These are phyloP conservation scores for Platyscelio sp. DNA, from an alignment of 2,888 invertebrate species.

Conservation along the genomic window DNA sequence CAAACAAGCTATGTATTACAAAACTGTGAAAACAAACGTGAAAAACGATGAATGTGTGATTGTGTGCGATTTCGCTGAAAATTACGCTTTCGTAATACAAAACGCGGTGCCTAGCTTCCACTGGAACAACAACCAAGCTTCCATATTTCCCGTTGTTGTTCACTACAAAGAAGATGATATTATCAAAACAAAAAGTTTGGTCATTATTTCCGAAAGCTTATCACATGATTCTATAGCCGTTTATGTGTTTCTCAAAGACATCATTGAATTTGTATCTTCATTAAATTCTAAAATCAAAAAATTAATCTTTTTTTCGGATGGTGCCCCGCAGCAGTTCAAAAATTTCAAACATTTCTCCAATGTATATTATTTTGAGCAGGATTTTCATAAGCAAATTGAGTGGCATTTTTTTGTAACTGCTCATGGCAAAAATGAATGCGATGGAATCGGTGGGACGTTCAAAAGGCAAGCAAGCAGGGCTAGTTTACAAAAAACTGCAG, in stretches of 20 bases:
- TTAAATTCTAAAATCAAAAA: too few relatives aligned
- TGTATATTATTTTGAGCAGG: slow-evolving; percentile 6
- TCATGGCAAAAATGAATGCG: slow-evolving; percentile 42
- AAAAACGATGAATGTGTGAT: slow-evolving; percentile 19
- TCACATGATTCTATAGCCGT: slow-evolving; percentile 69
- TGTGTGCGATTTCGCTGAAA: slow-evolving; percentile 61
- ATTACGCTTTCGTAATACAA: slow-evolving; percentile 54
- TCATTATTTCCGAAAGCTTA: slow-evolving; percentile 69
- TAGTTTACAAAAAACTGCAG: slow-evolving; percentile 28
- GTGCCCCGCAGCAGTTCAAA: slow-evolving; percentile 44
- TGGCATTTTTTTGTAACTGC: slow-evolving; percentile 39
- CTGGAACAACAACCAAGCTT: slow-evolving; percentile 68
- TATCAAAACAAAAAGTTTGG: slow-evolving; percentile 15
- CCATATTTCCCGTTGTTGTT: slow-evolving; percentile 47
- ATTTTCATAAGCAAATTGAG: slow-evolving; percentile 16
- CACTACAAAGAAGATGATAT: slow-evolving; percentile 42
- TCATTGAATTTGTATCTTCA: too few relatives aligned
- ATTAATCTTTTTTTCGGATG: too few relatives aligned
- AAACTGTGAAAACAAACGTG: background rate
- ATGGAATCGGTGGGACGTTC: slow-evolving; percentile 34
- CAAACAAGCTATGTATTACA: slow-evolving; percentile 43
- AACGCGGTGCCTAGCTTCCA: slow-evolving; percentile 50
- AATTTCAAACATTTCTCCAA: slow-evolving; percentile 19
- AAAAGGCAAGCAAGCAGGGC: slow-evolving; percentile 40
- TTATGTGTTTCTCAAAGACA: too few relatives aligned